A percentile compares a stretch with the other conserved stretches of the same genome.
phyloP scores from a whole-genome alignment of 2,888 invertebrate species.

The Tetranychus piercei region DNA sequence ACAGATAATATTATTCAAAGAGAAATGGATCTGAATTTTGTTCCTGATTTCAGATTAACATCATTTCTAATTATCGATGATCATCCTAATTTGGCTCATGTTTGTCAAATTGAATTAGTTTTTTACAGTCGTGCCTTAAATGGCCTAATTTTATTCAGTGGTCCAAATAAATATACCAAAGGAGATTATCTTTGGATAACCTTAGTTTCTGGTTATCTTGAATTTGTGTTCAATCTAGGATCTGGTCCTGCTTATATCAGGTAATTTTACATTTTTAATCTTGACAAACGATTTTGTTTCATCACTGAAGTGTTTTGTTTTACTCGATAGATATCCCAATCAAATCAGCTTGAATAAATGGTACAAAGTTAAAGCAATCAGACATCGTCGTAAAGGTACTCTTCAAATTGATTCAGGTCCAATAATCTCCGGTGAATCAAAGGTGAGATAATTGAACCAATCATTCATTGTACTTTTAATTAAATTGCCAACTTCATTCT shows the following conservation, averaged over 20 bases:
- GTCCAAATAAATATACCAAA: conserved; percentile 48
- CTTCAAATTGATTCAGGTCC: conserved; percentile 57
- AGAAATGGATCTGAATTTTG: not conserved
- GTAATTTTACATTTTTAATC: conserved; percentile 16
- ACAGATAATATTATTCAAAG: conserved; percentile 34
- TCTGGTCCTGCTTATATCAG: conserved; percentile 44
- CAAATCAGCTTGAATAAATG: conserved; percentile 50
- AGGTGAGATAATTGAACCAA: conserved; percentile 27
- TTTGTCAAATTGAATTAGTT: conserved; percentile 51
- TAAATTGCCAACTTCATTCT: not conserved
- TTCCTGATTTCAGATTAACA: not conserved
- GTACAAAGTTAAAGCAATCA: conserved; percentile 56
- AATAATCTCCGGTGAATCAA: conserved; percentile 50
- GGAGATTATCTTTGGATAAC: conserved; percentile 68
- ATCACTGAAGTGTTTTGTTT: not conserved
- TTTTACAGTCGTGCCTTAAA: conserved; percentile 55
- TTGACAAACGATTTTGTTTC: not conserved
- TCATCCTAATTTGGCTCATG: conserved; percentile 36
- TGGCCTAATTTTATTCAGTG: conserved; percentile 64
- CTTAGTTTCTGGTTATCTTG: conserved; percentile 56
- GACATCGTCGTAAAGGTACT: conserved; percentile 55
- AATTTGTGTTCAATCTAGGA: conserved; percentile 74
- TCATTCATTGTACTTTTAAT: not conserved
- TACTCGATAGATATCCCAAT: conserved; percentile 37
- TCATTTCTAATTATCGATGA: conserved; percentile 31